Evolutionary conservation across 2,888 invertebrate genomes (phyloP), one percentile per base, ranked within the genome.

Genomic region (Sinotaia quadrata): DNA sequence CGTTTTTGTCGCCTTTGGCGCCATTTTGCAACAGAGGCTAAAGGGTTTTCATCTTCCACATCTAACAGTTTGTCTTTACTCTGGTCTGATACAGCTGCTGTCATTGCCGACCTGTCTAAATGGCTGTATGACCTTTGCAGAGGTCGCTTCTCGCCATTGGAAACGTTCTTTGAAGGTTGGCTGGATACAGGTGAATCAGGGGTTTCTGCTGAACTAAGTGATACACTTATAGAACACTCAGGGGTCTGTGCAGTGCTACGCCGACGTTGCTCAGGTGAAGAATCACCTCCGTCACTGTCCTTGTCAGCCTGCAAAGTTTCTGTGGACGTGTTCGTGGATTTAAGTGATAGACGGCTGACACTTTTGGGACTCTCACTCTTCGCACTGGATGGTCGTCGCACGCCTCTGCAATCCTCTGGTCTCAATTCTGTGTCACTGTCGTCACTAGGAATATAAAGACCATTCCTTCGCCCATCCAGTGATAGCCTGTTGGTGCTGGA

Each of bases 321-420:
- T n/a, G 84, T 84, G 7, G 84, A 84, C 7, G 83, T 83, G 73
- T 80, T 81, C 4, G 81, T 77, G 21, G 84, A 84, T 73, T 82
- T 83, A 37, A 82, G 78, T 7, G 83, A 83, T 18, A 79, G 69
- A 29, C 81, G 75, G 67, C 80, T 81, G 54, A 78, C 77, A 61
- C 78, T 82, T 63, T 80, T 82, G 21, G 81, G 81, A 69, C 82
- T 84, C 66, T 82, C 82, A 69, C 81, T 80, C 74, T 80, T 78
- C 15, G 79, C 77, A 56, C 71, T 80, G 31, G 80, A 82, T 12
- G 77, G 75, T 44, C 81, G 69, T 59, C 77, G 68, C 2, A 79
- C 76, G 5, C 75, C 74, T 0, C 75, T 75, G 15, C 75, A 76
- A 12, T 77, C 76, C 36, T 78, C 75, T 21, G 68, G 56, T 8